A percentile compares a stretch with the other conserved stretches of the same genome.
Conservation (phyloP, 2,888 invertebrate species). For the Ornithoptera alexandrae region DNA sequence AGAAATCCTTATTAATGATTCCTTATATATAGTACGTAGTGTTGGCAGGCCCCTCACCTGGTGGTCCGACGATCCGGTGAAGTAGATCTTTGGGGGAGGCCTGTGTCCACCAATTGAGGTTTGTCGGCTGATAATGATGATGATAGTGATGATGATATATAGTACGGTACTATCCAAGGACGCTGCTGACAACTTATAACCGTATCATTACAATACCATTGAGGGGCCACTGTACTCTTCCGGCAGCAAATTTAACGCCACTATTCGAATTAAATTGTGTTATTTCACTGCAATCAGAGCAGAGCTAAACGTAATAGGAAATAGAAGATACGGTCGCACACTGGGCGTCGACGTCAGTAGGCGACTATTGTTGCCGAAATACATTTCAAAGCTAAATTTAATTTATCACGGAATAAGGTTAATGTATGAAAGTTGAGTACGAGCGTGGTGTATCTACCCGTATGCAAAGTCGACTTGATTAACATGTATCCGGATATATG, state of each 20-base stretch:
- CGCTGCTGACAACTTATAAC: background rate
- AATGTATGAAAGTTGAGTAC: background rate
- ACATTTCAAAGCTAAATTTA: conserved; percentile 15
- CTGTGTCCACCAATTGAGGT: no score
- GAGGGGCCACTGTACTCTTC: background rate
- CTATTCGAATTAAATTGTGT: conserved; percentile 26
- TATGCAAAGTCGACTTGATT: no score
- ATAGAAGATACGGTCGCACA: background rate
- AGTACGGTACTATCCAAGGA: background rate
- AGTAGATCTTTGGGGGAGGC: no score
- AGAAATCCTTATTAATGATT: no score
- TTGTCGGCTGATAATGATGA: no score
- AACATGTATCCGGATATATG: no score
- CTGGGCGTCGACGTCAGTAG: conserved; percentile 9
- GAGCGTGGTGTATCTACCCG: no score
- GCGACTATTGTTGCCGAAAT: conserved; percentile 3
- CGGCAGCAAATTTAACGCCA: conserved; percentile 22
- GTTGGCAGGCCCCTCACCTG: no score
- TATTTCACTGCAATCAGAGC: conserved; percentile 25
- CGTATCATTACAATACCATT: conserved; percentile 4
- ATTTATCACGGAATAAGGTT: conserved; percentile 8
- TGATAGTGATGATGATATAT: no score
- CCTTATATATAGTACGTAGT: no score
- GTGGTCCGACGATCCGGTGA: no score
- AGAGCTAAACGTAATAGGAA: conserved; percentile 21